Evolutionary conservation across 2,888 invertebrate species (phyloP), one percentile per base, ranked within the genome.

Genomic region (Galerucella calmariensis): DNA sequence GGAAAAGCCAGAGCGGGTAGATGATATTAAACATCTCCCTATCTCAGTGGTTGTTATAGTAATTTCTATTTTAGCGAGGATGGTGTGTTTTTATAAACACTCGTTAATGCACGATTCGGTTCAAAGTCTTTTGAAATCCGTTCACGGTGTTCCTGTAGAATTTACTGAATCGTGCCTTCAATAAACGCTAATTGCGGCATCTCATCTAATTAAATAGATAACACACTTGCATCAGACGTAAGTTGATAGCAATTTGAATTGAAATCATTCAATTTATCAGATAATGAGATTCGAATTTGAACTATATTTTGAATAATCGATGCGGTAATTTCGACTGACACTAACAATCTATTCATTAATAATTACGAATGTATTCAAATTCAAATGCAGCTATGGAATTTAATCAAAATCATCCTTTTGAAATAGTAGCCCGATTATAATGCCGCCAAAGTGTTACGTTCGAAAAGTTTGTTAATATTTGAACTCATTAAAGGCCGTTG

Each of bases 321-420:
- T 71, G 67, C 66, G 71, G 73, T 75, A 78, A 76, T 76, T 78
- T 73, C 75, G 76, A 74, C 75, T 76, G 76, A 76, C 75, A 74
- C 75, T 76, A 78, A 75, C 76, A 67, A 78, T 75, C 76, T 76
- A 78, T 76, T 78, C 76, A 76, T 70, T 75, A 78, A 78, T 76
- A 76, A 78, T 78, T 78, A 75, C 76, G 67, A 69, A 78, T 75
- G 74, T 69, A 76, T 78, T 76, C 75, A 76, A 76, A 76, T 76
- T 73, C 69, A 59, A 77, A 70, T 65, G 67, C 53, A 62, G 59
- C 72, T 61, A 59, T 62, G 71, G 73, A 68, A 76, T 76, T 68
- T 75, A 73, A 77, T 77, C 72, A 75, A 75, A 77, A 65, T 66
- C 70, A 63, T 78, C 72, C 69, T 76, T 71, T 70, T 35, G 44